A percentile compares a stretch with the other conserved stretches of the same genome.
Conservation (phyloP, 1,140 invertebrate species). For the Drosophila leontia region DNA sequence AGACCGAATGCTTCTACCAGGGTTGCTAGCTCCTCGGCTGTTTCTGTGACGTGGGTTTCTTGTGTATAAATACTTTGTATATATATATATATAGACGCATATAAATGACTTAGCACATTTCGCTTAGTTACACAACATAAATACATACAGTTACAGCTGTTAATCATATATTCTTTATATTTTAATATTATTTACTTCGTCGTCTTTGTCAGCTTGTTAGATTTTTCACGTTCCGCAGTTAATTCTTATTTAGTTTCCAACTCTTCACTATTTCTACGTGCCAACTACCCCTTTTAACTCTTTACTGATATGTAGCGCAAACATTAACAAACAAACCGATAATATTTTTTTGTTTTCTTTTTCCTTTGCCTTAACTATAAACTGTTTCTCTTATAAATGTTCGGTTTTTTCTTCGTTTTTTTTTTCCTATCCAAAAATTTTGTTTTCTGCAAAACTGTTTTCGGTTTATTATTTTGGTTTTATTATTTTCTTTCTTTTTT, state of each 20-base stretch:
- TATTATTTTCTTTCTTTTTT: constrained; percentile 13
- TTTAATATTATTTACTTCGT: constrained; percentile 56
- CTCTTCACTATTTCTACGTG: constrained; percentile 70
- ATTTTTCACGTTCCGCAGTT: constrained; percentile 35
- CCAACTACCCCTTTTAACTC: constrained; percentile 80
- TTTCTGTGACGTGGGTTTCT: constrained; percentile 42
- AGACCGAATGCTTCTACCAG: constrained; percentile 14
- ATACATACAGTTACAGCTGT: constrained; percentile 65
- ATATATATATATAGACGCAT: constrained; percentile 76
- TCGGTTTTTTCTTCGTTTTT: constrained; percentile 40
- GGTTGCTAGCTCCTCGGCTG: constrained; percentile 9
- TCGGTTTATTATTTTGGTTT: constrained; percentile 28
- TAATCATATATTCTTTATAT: constrained; percentile 45
- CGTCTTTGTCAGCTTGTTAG: constrained; percentile 42
- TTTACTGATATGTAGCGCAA: constrained; percentile 85
- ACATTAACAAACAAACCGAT: constrained; percentile 85
- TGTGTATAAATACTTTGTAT: constrained; percentile 64
- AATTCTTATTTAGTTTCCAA: constrained; percentile 65
- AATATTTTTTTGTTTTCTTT: constrained; percentile 65
- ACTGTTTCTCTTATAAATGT: constrained; percentile 52
- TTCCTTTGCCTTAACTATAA: constrained; percentile 56
- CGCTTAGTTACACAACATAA: constrained; percentile 79
- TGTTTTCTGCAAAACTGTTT: constrained; percentile 46
- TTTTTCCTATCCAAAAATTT: constrained; percentile 71
- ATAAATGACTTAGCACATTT: constrained; percentile 81